Base-by-base conservation (phyloP, 2,797 vertebrate species). In the Dromococcyx pavoninus region DNA sequence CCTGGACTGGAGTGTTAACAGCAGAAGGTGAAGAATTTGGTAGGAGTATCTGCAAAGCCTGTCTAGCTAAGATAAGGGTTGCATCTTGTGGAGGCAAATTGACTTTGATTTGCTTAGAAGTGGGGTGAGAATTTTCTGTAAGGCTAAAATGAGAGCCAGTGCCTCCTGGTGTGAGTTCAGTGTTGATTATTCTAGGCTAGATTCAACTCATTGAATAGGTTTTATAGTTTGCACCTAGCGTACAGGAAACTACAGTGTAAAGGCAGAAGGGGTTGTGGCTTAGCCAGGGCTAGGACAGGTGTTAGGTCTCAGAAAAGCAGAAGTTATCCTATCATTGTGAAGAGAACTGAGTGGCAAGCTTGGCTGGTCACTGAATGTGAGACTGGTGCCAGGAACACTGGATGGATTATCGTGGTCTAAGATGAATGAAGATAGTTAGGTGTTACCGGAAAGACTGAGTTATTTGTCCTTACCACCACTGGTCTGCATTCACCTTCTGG, bases 21-120 rank as follows among this genome's bases (percentile, higher is more conserved):
- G 74, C 53, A 89, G 54, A 88, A 89, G 62, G 61, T 78, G 69
- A 71, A 62, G 80, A 75, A 17, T 56, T 80, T 61, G 62, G 53
- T 94, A 39, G 6, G 72, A 94, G 58, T 37, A 88, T 82, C 67
- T 85, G 71, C 64, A 90, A 54, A 84, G 77, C 41, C 33, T 62
- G 73, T 83, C 91, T 89, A 61, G 44, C 39, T 58, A 33, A 93
- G 79, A 93, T 84, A 94, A 94, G 65, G 33, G 50, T 37, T 95
- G 86, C 28, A 70, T 81, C 54, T 46, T 37, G 24, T n/a, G 66
- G 28, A 90, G 70, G 58, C 4, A 88, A 65, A 88, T 23, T 61
- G 19, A 33, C 62, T 92, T 93, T 88, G 46, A 79, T 76, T 85
- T 80, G 60, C 78, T 87, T 32, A 80, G 60, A 70, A 93, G 44